phyloP scores from a whole-genome alignment of 2,888 invertebrate genomes.

The Copidosoma aretas region DNA sequence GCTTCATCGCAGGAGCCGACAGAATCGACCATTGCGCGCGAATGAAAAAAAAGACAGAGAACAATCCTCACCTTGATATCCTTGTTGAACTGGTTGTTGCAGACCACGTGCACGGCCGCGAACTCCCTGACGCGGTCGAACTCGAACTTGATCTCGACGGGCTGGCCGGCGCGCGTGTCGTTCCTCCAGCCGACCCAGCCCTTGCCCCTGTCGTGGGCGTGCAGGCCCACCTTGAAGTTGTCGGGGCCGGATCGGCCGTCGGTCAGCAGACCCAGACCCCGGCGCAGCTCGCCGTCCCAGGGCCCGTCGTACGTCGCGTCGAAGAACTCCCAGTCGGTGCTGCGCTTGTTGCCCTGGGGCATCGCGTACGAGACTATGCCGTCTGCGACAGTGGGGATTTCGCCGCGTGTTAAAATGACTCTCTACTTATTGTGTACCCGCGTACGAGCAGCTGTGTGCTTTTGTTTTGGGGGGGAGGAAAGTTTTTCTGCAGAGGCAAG shows the following conservation, averaged over 20 bases:
- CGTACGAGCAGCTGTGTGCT: not conserved
- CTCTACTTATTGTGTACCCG: not conserved
- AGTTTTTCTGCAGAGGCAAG: slow-evolving; percentile 19
- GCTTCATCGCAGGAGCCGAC: no score
- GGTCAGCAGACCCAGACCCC: slow-evolving; percentile 83
- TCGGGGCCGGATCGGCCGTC: slow-evolving; percentile 82
- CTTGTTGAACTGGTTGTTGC: slow-evolving; percentile 83
- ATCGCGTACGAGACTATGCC: slow-evolving; percentile 85
- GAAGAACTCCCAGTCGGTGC: slow-evolving; percentile 77
- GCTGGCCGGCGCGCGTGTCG: slow-evolving; percentile 70
- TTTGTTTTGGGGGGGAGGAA: not conserved
- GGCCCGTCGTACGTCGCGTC: slow-evolving; percentile 87
- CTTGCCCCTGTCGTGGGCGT: slow-evolving; percentile 65
- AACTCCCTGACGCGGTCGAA: slow-evolving; percentile 89
- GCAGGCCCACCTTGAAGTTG: slow-evolving; percentile 72
- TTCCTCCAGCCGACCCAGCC: slow-evolving; percentile 93
- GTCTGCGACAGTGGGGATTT: slow-evolving; percentile 62
- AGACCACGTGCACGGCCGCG: slow-evolving; percentile 78
- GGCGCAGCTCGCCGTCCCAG: slow-evolving; percentile 76
- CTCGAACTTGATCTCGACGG: slow-evolving; percentile 76
- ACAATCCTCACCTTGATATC: slow-evolving; percentile 73
- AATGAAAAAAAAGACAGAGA: not conserved
- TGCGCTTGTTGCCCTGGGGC: slow-evolving; percentile 86
- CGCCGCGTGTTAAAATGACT: no score
- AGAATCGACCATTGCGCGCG: no score